Evolutionary conservation across 2,113 vertebrate species (phyloP), one percentile per base, ranked within the genome.

Genomic region (Ancistrus triradiatus): DNA sequence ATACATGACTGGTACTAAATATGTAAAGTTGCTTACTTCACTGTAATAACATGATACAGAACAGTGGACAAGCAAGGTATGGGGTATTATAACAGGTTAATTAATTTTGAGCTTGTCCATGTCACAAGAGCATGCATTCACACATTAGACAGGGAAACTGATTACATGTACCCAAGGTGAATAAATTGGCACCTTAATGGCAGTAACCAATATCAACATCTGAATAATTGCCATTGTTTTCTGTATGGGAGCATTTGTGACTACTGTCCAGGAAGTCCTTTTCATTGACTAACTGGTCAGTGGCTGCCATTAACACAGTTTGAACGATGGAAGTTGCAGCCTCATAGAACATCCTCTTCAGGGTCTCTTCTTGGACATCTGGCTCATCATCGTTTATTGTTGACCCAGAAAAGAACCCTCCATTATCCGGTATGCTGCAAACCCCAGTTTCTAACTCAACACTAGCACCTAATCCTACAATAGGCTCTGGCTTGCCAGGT

Each of bases 301-400:
- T 55, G 0, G 83, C 86, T 3, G 82, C 82, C 22, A 79, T 83
- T 69, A 89, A 78, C 57, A 81, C 84, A 6, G 78, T 68, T 24
- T 77, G 81, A 70, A 90, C 84, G 2, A 90, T 89, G 70, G 78
- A 85, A 58, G 78, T 81, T 0, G 86, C 88, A 1, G 72, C 82
- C 7, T 82, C 77, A 25, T 82, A 81, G 4, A 86, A 71, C 69
- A 82, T 77, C 68, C 72, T 77, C 79, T 86, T 88, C 76, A 74
- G 78, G 61, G 70, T 66, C 58, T 80, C 83, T 15, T 67, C 68
- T 63, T 71, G 65, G 46, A 69, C 77, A 74, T 56, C 15, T 74
- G 72, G 59, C 59, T 69, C 74, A 57, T n/a, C 47, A 21, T 11
- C 71, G 24, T 52, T 59, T 48, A 46, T 53, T 18, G 24, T 48